Base-by-base conservation (phyloP, 1,140 invertebrate genomes). In the Proctacanthus coquilletti region DNA sequence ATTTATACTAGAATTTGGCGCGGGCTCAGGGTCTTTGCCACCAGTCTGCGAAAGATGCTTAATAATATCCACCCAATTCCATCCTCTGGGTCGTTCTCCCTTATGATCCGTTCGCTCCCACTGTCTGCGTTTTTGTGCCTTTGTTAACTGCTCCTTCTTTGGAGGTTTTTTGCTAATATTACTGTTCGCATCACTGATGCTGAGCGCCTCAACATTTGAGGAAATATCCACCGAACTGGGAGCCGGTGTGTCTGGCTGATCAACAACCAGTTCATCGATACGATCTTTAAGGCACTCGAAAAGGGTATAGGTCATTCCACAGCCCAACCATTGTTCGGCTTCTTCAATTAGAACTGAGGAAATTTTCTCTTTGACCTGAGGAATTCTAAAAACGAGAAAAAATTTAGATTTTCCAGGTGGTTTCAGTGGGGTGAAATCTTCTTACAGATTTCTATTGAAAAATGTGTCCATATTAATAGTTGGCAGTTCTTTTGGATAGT, bases 21-120 rank as follows among this genome's bases (percentile, higher is more conserved):
- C n/a, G n/a, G n/a, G n/a, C n/a, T n/a, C n/a, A n/a, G n/a, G n/a
- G n/a, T 59, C 48, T 40, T 60, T 60, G 29, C 46, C 45, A 20
- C 57, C 57, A 14, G 55, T 56, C 40, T 95, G 89, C n/a, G 84
- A 87, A 23, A 96, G 70, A 66, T 96, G 92, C 64, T 89, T 91
- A 18, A 95, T 76, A 42, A 95, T 76, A 57, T 95, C 91, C 3
- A 95, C 78, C 91, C 92, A 96, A 63, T 95, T 75, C 73, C 78
- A 89, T 3, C 92, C 92, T 18, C 91, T 64, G 1, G 83, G 80
- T 44, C 72, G 75, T 47, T 93, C 86, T 2, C 87, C 87, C 42
- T 79, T 81, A 8, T 70, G 66, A 64, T 91, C 84, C 0, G 78
- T 66, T 42, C 73, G 66, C 53, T 88, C 83, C 78, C 84, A 92